phyloP scores from a whole-genome alignment of 1,140 invertebrate species.

The roundworm (Caenorhabditis elegans) region WBcel235 BX284604.4:13037501-13038000 shows the following conservation, averaged over 20 bases:
- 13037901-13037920: conserved; percentile 34
- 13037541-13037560: no score
- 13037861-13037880: conserved; percentile 32
- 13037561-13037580: no score
- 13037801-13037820: not conserved
- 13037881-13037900: conserved; percentile 11
- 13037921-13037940: conserved; percentile 25
- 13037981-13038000: no score
- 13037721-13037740: not conserved
- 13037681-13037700: conserved; percentile 27
- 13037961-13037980: no score
- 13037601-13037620: no score
- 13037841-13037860: conserved; percentile 15
- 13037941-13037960: not conserved
- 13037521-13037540: no score
- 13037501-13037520: no score
- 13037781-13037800: conserved; percentile 40
- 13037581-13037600: no score
- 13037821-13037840: no score
- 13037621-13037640: no score
- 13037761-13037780: conserved; percentile 36
- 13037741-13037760: not conserved
- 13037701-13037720: conserved; percentile 19
- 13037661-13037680: conserved; percentile 30
- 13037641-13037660: conserved; percentile 8